phyloP scores from a whole-genome alignment of 1,140 invertebrate species.

The Tetramorium parvispinum region DNA sequence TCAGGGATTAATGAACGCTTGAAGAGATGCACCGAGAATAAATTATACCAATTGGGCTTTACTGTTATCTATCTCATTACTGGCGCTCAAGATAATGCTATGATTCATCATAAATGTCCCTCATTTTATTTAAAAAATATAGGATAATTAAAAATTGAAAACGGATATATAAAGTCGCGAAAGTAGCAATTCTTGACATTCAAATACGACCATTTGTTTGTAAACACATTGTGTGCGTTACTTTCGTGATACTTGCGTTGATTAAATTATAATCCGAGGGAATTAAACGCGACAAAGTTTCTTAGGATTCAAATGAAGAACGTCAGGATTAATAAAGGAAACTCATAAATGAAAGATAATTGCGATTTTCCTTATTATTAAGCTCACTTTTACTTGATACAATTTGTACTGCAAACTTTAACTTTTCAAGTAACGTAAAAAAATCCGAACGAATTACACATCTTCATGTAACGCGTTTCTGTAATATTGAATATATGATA shows the following conservation, averaged over 20 bases:
- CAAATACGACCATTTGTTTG: not conserved
- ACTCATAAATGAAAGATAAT: slow-evolving; percentile 20
- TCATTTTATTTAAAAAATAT: not conserved
- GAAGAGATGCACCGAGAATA: slow-evolving; percentile 14
- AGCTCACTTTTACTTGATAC: not conserved
- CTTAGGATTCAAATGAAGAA: not conserved
- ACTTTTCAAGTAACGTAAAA: not conserved
- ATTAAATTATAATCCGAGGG: slow-evolving; percentile 62
- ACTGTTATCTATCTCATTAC: slow-evolving; percentile 16
- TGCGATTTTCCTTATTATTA: slow-evolving; percentile 1
- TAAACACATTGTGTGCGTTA: slow-evolving; percentile 10
- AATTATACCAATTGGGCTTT: slow-evolving; percentile 27
- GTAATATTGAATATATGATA: slow-evolving; percentile 12
- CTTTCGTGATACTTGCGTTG: not conserved
- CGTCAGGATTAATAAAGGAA: slow-evolving; percentile 17
- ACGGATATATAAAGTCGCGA: not conserved
- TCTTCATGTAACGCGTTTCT: not conserved
- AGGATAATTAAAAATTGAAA: not conserved
- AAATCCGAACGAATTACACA: not conserved
- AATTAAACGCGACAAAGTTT: slow-evolving; percentile 52
- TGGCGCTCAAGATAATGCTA: not conserved
- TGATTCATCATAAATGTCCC: not conserved
- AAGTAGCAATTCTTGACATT: not conserved
- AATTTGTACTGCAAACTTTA: not conserved
- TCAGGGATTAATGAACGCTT: slow-evolving; percentile 21